Conservation (phyloP, 2,888 invertebrate genomes). For the Phyllotreta cruciferae region DNA sequence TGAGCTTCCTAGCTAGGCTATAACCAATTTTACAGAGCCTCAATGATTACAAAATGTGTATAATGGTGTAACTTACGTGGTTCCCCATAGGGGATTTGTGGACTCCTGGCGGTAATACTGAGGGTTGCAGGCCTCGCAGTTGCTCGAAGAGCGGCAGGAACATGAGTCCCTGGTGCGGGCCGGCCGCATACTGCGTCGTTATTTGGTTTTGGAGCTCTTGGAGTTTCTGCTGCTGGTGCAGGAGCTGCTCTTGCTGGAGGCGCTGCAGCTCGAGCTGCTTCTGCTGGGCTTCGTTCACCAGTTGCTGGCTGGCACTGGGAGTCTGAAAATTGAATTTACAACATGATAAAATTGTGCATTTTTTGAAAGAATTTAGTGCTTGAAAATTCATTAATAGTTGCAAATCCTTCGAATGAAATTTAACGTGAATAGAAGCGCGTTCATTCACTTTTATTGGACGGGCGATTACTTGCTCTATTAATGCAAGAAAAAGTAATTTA, state of each 20-base stretch:
- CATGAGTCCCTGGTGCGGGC: conserved; percentile 68
- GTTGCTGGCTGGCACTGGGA: conserved; percentile 55
- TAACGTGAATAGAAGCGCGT: no score
- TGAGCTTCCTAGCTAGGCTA: neutral
- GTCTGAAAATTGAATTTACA: conserved; percentile 37
- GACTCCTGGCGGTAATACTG: conserved; percentile 52
- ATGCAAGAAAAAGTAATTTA: no score
- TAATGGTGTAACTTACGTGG: conserved; percentile 54
- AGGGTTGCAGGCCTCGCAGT: conserved; percentile 59
- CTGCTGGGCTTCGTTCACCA: conserved; percentile 64
- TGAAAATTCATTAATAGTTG: neutral
- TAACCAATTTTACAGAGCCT: neutral
- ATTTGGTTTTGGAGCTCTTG: conserved; percentile 69
- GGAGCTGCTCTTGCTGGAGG: conserved; percentile 67
- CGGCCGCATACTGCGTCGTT: conserved; percentile 63
- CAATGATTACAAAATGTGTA: neutral
- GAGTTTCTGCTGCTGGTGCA: conserved; percentile 65
- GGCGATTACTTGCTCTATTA: no score
- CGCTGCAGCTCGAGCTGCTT: conserved; percentile 76
- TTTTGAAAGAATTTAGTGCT: neutral
- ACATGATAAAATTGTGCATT: neutral
- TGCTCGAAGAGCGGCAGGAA: conserved; percentile 77
- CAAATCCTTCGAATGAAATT: no score
- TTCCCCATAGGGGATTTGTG: conserved; percentile 54
- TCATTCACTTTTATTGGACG: no score